Conservation (phyloP, 1,140 invertebrate species). For the Lethrus apterus region DNA sequence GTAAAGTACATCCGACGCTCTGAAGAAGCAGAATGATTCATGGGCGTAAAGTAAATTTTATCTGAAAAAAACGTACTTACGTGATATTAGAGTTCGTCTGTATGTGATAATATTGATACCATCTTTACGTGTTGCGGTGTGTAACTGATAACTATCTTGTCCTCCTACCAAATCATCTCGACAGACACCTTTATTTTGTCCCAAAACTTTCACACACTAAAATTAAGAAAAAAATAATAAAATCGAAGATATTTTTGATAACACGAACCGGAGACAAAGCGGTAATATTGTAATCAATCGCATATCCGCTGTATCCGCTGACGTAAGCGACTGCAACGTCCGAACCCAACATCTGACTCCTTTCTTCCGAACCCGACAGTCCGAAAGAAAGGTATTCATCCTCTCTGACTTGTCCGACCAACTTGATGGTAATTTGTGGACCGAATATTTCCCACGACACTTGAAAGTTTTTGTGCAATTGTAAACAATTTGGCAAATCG, state of each 20-base stretch:
- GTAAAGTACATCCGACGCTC: too few relatives aligned
- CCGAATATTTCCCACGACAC: conserved; percentile 86
- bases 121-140: conserved; percentile 59
- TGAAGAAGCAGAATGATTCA: too few relatives aligned
- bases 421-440: conserved; percentile 77
- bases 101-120: conserved; percentile 75
- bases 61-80: conserved; percentile 46
- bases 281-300: conserved; percentile 79
- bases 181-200: conserved; percentile 79
- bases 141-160: conserved; percentile 68
- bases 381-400: conserved; percentile 85
- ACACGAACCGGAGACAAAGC: conserved; percentile 65
- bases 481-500: conserved; percentile 73
- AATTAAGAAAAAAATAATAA: conserved; percentile 18
- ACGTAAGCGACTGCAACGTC: conserved; percentile 76
- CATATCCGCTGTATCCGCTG: conserved; percentile 62
- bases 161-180: conserved; percentile 71
- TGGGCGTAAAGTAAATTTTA: too few relatives aligned
- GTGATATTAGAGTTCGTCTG: conserved; percentile 60
- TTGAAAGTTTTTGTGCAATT: conserved; percentile 76
- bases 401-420: conserved; percentile 68
- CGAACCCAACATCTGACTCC: conserved; percentile 75
- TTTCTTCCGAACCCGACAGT: conserved; percentile 62
- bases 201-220: conserved; percentile 76
- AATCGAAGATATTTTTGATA: background rate